Evolutionary conservation across 1,140 invertebrate species (phyloP).

Genomic region (Mercenaria mercenaria): DNA sequence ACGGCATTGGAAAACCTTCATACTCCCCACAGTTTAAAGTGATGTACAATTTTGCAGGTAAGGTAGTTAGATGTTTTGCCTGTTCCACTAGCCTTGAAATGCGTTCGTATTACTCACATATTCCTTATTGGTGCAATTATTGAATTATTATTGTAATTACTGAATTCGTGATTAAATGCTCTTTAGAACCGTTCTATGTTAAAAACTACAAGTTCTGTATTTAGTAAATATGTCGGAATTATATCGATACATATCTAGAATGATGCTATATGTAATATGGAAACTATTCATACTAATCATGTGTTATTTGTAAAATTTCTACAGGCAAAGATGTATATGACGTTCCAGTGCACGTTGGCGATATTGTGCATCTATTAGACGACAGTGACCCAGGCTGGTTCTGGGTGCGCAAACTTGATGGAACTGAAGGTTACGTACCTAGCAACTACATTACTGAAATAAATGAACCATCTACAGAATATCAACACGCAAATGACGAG

Average conservation of each 20-base stretch:
- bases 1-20: not conserved
- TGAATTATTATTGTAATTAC: too few species aligned
- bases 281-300: too few species aligned
- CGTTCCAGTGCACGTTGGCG: constrained; percentile 17
- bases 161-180: too few species aligned
- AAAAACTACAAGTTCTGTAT: too few species aligned
- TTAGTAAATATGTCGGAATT: too few species aligned
- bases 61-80: not conserved
- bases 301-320: too few species aligned
- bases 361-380: constrained; percentile 50
- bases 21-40: not conserved
- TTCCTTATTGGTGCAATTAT: too few species aligned
- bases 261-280: too few species aligned
- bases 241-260: too few species aligned
- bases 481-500: not conserved
- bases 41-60: not conserved
- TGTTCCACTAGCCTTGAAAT: too few species aligned
- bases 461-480: not conserved
- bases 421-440: constrained; percentile 46
- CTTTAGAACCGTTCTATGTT: too few species aligned
- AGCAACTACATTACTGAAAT: constrained; percentile 32
- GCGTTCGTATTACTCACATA: too few species aligned
- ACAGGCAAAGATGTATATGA: constrained; percentile 29
- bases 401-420: constrained; percentile 35
- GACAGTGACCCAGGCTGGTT: constrained; percentile 50